These are phyloP conservation scores for Drosophila orena DNA, from an alignment of 1,140 invertebrate species.

Conservation along the genomic window DNA sequence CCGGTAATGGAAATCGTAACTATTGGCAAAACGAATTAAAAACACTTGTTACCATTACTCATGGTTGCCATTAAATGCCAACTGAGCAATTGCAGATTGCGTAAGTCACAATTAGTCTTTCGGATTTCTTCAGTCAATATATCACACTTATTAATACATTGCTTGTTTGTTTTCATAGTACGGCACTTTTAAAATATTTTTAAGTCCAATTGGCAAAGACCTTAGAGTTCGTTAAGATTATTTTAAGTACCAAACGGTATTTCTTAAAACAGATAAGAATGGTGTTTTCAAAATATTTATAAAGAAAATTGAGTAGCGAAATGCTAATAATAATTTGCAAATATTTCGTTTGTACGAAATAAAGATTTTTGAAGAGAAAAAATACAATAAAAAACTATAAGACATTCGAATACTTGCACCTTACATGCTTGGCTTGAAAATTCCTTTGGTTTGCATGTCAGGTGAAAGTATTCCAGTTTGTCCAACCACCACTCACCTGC, in stretches of 20 bases:
- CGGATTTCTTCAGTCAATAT: not conserved
- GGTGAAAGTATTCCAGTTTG: constrained; percentile 6
- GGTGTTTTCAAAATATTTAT: not conserved
- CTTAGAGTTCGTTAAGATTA: no score
- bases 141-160: not conserved
- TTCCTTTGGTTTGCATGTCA: not conserved
- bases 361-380: not conserved
- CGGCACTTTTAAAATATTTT: not conserved
- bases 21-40: constrained; percentile 4
- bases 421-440: not conserved
- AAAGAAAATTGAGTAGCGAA: no score
- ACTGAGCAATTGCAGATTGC: constrained; percentile 1
- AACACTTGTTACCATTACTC: constrained; percentile 11
- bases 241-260: no score
- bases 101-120: constrained; percentile 1
- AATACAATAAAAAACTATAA: not conserved
- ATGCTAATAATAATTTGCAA: no score
- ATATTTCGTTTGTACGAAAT: not conserved
- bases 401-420: not conserved
- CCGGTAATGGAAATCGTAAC: not conserved
- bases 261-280: not conserved
- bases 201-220: not conserved
- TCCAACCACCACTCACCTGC: constrained; percentile 50
- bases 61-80: not conserved
- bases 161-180: no score